Evolutionary conservation across 2,113 vertebrate genomes (phyloP).

Genomic region (Bos javanicus): DNA sequence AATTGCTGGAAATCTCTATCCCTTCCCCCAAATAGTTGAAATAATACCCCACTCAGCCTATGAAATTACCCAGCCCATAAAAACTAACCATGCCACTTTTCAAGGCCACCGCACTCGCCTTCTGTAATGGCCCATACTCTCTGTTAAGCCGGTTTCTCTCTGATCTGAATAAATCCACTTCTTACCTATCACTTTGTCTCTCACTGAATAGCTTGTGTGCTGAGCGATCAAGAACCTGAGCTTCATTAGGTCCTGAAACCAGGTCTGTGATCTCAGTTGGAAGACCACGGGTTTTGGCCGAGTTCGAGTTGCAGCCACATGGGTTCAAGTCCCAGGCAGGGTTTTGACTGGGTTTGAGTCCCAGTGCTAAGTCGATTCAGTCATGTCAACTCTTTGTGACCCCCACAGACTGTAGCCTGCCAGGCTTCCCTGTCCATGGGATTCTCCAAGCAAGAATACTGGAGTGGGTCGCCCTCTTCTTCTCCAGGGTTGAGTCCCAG

Average conservation of each 20-base stretch:
- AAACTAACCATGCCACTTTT: neutral
- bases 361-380: neutral
- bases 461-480: neutral
- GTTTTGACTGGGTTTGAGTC: neutral
- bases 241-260: neutral
- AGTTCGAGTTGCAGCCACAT: neutral
- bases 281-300: neutral
- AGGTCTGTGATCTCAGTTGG: neutral
- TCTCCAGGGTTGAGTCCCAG: neutral
- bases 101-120: neutral
- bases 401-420: neutral
- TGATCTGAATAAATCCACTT: neutral
- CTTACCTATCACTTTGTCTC: neutral
- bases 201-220: neutral
- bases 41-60: neutral
- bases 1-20: neutral
- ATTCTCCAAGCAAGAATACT: neutral
- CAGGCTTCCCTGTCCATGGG: neutral
- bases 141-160: neutral
- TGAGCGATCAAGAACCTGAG: neutral
- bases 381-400: neutral
- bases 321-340: neutral
- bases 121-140: neutral
- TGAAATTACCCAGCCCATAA: neutral
- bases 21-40: neutral